These are phyloP conservation scores for Dendrophyllia cribrosa DNA, from an alignment of 64 coral and sea anemone species.

Conservation along the genomic window DNA sequence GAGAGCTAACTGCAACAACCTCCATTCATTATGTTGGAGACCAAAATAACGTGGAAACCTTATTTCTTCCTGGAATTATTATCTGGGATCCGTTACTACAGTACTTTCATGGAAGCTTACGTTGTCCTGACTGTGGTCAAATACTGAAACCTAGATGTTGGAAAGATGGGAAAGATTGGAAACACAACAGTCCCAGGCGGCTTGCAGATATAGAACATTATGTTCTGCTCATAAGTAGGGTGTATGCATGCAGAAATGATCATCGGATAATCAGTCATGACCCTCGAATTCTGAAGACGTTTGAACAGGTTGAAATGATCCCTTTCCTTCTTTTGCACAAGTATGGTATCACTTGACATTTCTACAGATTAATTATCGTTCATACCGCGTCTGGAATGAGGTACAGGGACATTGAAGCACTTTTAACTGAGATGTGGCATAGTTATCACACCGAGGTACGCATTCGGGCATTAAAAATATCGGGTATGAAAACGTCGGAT, in stretches of 20 bases:
- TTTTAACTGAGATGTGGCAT: constrained; percentile 13
- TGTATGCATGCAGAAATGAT: constrained; percentile 37
- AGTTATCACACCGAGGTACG: constrained; percentile 27
- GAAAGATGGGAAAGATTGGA: constrained; percentile 49
- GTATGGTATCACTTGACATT: constrained; percentile 15
- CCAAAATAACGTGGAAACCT: neutral
- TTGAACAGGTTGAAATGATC: constrained; percentile 34
- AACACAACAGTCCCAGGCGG: constrained; percentile 32
- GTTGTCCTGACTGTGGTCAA: constrained; percentile 44
- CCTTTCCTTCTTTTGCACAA: constrained; percentile 40
- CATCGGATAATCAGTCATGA: constrained; percentile 42
- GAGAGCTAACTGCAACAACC: too few relatives aligned
- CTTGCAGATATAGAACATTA: constrained; percentile 26
- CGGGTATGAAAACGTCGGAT: constrained; percentile 1
- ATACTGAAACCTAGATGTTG: constrained; percentile 41
- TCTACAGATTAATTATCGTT: constrained; percentile 29
- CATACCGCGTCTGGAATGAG: constrained; percentile 37
- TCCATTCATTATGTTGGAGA: too few relatives aligned
- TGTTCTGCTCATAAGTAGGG: constrained; percentile 37
- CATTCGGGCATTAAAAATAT: constrained; percentile 24
- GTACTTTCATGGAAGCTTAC: constrained; percentile 26
- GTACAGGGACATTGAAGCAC: constrained; percentile 31
- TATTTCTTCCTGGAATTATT: constrained; percentile 36
- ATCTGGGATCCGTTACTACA: constrained; percentile 44
- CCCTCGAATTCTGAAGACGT: constrained; percentile 36